Base-by-base conservation (phyloP, 2,113 vertebrate genomes). In the Todiramphus saurophagus region DNA sequence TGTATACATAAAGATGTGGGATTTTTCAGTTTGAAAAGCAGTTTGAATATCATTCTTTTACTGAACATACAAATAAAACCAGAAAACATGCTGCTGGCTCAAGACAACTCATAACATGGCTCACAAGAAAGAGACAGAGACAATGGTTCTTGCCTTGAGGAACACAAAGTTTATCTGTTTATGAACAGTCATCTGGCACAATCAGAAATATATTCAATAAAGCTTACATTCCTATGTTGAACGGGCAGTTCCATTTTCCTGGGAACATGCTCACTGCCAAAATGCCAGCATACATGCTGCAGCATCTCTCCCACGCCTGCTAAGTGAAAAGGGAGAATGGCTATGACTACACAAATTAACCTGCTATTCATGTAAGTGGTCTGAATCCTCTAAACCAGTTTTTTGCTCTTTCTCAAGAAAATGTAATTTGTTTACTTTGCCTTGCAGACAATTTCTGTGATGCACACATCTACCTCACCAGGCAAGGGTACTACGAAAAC, bases 261-360 rank as follows among this genome's bases (percentile, higher is more conserved):
- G 83, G 88, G 90, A 93, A 90, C 48, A 66, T 9, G 18, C 44
- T 95, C 90, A 20, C 68, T 83, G 93, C 75, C 94, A 83, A 77
- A 85, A 74, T 41, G 50, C 41, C 91, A 94, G 91, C 37, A 50
- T 7, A 86, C 24, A n/a, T 24, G 31, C 80, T 81, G 50, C 59
- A 70, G 79, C 79, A 92, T 27, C 83, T 43, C 88, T 93, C 86
- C 91, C 83, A 89, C 5, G 5, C 59, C 79, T 92, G 83, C 72
- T 55, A 90, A 83, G 72, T 37, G 25, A 14, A 69, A 81, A 83
- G 59, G 72, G 28, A 92, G 59, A 83, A 74, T 3, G 31, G 41
- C 83, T 77, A 3, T 16, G 44, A 63, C 91, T 69, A 48, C 66
- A 72, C 33, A 76, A 94, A 87, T 59, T 48, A 94, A 84, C 83